Conservation (phyloP, 2,113 vertebrate genomes). For the Trematomus loennbergii region DNA sequence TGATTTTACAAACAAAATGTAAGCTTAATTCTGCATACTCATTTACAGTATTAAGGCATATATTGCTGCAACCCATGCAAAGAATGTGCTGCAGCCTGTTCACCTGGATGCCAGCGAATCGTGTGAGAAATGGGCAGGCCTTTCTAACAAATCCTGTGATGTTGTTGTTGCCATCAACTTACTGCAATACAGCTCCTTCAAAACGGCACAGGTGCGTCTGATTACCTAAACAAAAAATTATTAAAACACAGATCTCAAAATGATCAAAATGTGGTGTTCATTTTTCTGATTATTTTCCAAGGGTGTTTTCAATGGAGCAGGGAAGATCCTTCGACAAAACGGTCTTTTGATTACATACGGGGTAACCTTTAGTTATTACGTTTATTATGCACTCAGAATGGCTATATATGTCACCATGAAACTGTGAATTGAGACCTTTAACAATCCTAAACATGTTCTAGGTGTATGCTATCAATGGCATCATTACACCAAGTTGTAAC, state of each 20-base stretch:
- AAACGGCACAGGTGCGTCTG: slow-evolving; percentile 72
- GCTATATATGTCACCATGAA: not conserved
- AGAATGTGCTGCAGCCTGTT: slow-evolving; percentile 78
- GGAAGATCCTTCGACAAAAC: slow-evolving; percentile 76
- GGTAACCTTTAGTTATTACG: slow-evolving; percentile 36
- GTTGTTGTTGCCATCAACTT: slow-evolving; percentile 79
- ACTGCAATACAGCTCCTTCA: slow-evolving; percentile 81
- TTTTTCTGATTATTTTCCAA: slow-evolving; percentile 23
- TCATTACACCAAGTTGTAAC: slow-evolving; percentile 79
- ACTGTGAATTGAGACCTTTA: not conserved
- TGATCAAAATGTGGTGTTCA: not conserved
- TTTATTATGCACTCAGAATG: not conserved
- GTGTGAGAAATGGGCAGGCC: slow-evolving; percentile 81
- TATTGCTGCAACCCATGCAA: slow-evolving; percentile 75
- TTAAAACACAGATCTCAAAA: not conserved
- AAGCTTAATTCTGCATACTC: not conserved
- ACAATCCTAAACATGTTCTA: slow-evolving; percentile 38
- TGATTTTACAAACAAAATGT: not conserved
- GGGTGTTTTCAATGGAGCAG: slow-evolving; percentile 80
- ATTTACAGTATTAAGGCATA: slow-evolving; percentile 79
- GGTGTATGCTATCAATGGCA: slow-evolving; percentile 83
- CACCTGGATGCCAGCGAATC: slow-evolving; percentile 79
- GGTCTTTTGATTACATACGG: slow-evolving; percentile 81
- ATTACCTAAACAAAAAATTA: not conserved
- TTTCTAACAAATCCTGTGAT: slow-evolving; percentile 74